A percentile compares a stretch with the other conserved stretches of the same genome.
phyloP scores from a whole-genome alignment of 2,113 vertebrate species.

The Boulengeromyrus knoepffleri region DNA sequence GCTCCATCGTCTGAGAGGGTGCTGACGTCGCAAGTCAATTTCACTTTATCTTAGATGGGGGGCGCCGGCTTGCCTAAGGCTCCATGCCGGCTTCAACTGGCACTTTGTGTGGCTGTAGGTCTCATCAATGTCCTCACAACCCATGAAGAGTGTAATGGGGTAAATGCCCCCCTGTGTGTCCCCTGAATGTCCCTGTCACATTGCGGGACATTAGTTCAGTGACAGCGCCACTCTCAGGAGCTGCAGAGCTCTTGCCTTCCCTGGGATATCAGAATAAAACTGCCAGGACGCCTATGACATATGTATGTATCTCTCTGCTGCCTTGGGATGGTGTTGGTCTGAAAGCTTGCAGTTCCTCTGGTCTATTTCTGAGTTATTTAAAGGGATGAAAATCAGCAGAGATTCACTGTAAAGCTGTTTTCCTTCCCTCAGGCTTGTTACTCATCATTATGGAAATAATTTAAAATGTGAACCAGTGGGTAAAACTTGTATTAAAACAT shows the following conservation, averaged over 20 bases:
- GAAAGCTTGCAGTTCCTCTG: neutral
- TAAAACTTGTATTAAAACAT: conserved; percentile 11
- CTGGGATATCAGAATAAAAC: neutral
- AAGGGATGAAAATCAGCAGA: neutral
- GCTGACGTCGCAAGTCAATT: neutral
- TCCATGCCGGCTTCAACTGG: neutral
- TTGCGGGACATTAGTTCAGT: neutral
- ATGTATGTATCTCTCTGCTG: neutral
- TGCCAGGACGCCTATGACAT: neutral
- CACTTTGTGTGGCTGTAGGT: neutral
- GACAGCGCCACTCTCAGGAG: neutral
- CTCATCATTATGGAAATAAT: conserved; percentile 10
- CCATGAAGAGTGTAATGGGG: neutral
- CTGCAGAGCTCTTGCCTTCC: neutral
- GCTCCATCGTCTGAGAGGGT: neutral
- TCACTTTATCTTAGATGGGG: neutral
- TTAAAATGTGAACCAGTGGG: neutral
- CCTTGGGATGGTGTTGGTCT: neutral
- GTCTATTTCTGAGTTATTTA: neutral
- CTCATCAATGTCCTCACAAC: neutral
- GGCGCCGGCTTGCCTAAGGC: neutral
- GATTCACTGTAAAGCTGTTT: neutral
- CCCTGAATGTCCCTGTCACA: neutral
- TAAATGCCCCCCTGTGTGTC: neutral
- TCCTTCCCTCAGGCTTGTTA: neutral